Base-by-base conservation (phyloP, 2,797 vertebrate genomes). In the Clarias fuscus region DNA sequence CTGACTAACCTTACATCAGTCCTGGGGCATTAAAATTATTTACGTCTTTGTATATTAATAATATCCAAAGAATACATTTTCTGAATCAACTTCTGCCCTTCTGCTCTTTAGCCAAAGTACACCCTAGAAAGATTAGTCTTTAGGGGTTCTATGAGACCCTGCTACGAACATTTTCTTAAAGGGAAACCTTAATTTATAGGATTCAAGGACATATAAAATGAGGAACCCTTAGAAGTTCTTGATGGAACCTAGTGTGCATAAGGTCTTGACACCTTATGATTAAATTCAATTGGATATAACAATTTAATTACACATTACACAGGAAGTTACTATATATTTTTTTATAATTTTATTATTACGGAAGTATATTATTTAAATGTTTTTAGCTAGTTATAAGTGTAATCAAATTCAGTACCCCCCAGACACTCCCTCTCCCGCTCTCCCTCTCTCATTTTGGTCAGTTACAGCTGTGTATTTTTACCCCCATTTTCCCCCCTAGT, bases 381-480 rank as follows among this genome's bases (percentile, higher is more conserved):
- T 33, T 61, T 33, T 17, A 27, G 24, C 1, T 61, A 20, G 76
- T 33, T 61, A 22, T 61, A 13, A 17, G 13, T 3, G 0, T 62
- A 61, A 61, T 79, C 18, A 37, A 61, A 61, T 37, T 33, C 10
- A 30, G 5, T 33, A 5, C 30, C 10, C 61, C 10, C 30, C 7
- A 13, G 48, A 53, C 48, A 33, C 10, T 24, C 1, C 37, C 11
- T 37, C 17, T 61, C 43, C 27, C 7, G 20, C 67, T 70, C 67
- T 43, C 43, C 27, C 7, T 30, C 67, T 70, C 67, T 43, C 17
- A 22, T 8, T 43, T 18, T 43, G 6, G 2, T 37, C 79, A 75
- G 30, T 82, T 86, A 53, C 1, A 56, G 83, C 72, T 78, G 71
- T 81, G 20, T 76, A 78, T 53, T 17, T 24, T 27, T n/a, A 27